These are phyloP conservation scores for Mus minutoides DNA, from an alignment of 2,797 vertebrate genomes.

Conservation along the genomic window DNA sequence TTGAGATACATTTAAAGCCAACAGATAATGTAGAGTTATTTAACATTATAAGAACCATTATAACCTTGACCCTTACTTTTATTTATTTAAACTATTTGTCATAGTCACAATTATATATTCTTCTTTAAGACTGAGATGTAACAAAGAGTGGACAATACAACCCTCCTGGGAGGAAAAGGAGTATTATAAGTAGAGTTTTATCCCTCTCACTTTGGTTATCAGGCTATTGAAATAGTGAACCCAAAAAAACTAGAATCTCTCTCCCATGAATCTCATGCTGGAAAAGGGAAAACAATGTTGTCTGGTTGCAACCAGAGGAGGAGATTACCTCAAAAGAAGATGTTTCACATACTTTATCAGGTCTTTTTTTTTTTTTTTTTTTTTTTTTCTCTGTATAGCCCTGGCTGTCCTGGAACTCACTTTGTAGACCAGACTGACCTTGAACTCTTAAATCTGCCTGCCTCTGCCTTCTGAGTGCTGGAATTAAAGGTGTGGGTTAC, in stretches of 20 bases:
- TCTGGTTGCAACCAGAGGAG: background rate
- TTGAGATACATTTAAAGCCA: background rate
- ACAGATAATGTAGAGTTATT: background rate
- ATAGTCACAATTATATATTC: background rate
- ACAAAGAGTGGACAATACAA: background rate
- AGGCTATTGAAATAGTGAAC: background rate
- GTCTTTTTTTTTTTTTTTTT: too few relatives aligned
- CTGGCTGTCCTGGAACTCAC: too few relatives aligned
- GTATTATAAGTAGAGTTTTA: background rate
- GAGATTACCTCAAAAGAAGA: background rate
- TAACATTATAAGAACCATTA: background rate
- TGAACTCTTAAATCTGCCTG: too few relatives aligned
- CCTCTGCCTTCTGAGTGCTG: too few relatives aligned
- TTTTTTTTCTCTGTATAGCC: too few relatives aligned
- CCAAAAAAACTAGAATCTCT: background rate
- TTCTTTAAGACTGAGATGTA: background rate
- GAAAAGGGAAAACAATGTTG: background rate
- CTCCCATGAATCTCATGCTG: background rate
- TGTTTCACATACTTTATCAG: background rate
- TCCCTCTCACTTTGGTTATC: accelerated
- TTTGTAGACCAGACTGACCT: too few relatives aligned
- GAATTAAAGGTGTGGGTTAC: too few relatives aligned
- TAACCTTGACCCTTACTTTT: background rate
- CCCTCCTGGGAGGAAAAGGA: background rate
- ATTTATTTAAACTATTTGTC: background rate